Evolutionary conservation across 2,113 vertebrate genomes (phyloP), one percentile per base, ranked within the genome.

Genomic region (Calidris pugnax): DNA sequence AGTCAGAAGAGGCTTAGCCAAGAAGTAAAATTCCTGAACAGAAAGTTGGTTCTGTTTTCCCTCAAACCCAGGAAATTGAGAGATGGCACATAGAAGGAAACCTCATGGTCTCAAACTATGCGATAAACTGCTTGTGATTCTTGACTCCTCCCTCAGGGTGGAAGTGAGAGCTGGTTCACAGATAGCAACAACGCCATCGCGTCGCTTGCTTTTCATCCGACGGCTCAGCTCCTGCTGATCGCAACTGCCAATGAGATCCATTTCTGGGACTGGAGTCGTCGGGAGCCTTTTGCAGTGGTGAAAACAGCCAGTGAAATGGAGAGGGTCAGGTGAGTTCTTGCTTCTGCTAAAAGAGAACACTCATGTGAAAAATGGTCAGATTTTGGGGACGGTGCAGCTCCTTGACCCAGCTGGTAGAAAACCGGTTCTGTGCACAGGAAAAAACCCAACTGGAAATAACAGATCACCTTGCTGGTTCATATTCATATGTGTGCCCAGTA

Each of bases 261-360:
- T 88, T 99, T 99, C 96, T 99, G 99, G 99, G 99, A 99, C 95
- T 99, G 99, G 99, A 99, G 99, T 96, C 99, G 99, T 16, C 98
- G 99, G 6, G 99, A 99, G 64, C 99, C 99, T 15, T 99, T 99
- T 81, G 99, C 99, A 6, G 99, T 99, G 77, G 99, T 99, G 87
- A 99, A 99, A 97, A 99, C 99, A 0, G 99, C 98, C 63, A 99
- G 99, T 15, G 99, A 99, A 92, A 99, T 99, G 41, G 99, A 99
- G 80, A 97, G 99, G 86, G 99, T 99, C 89, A 98, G 99, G 99
- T 99, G 91, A 97, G 98, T 92, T 77, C 50, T 39, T 39, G 2
- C 23, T 68, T 33, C 43, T 7, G 22, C 4, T 48, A 18, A 23
- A 77, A 74, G 17, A 72, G 53, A 66, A 28, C 6, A 6, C 14